A percentile compares a stretch with the other conserved stretches of the same genome.
Conservation (phyloP, 2,113 vertebrate genomes). For the Cyanocitta stelleri region DNA sequence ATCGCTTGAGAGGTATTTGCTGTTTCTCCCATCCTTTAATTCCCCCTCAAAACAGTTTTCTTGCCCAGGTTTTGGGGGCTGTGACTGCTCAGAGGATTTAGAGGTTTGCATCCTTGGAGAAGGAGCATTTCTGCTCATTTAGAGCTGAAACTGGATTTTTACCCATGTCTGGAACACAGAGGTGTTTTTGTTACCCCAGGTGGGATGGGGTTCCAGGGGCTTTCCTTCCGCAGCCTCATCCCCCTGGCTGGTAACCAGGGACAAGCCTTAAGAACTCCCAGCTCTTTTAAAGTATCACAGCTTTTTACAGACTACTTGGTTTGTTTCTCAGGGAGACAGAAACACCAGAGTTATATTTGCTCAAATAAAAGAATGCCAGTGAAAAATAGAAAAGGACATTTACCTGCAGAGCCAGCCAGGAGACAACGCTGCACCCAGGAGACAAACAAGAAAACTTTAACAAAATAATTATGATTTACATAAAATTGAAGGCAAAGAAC, state of each 20-base stretch:
- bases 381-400: background rate
- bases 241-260: background rate
- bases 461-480: accelerated
- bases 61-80: background rate
- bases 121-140: background rate
- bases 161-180: background rate
- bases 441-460: background rate
- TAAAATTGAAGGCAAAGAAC: accelerated
- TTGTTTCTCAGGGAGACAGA: background rate
- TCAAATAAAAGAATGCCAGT: background rate
- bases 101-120: background rate
- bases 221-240: background rate
- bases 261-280: background rate
- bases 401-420: background rate
- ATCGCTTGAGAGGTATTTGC: background rate
- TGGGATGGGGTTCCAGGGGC: accelerated
- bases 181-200: background rate
- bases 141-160: background rate
- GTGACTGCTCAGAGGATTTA: background rate
- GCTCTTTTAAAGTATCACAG: background rate
- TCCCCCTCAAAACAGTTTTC: background rate
- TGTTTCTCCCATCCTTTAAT: background rate
- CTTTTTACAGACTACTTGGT: background rate
- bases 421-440: background rate
- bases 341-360: background rate